Evolutionary conservation across 2,797 vertebrate genomes (phyloP).

Genomic region (Xenentodon cancila): DNA sequence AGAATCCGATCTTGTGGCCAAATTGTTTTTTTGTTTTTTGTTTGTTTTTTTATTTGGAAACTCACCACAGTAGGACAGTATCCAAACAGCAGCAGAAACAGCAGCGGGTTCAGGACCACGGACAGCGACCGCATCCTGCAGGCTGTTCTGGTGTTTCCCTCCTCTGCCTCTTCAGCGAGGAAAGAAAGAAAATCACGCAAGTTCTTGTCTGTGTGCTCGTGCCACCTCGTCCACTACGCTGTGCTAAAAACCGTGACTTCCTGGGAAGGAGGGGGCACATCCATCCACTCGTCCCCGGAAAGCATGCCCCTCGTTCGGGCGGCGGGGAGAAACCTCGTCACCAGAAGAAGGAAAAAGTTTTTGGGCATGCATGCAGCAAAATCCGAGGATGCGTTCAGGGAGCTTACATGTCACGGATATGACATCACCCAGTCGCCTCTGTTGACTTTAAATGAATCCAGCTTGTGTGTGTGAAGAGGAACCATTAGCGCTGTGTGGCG

Average conservation of each 20-base stretch:
- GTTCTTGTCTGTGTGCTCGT: slow-evolving; percentile 66
- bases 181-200: slow-evolving; percentile 50
- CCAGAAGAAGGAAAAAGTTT: slow-evolving; percentile 82
- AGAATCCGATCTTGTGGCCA: background rate
- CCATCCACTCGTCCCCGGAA: slow-evolving; percentile 65
- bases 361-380: slow-evolving; percentile 44
- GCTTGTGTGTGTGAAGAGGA: slow-evolving; percentile 25
- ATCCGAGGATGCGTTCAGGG: slow-evolving; percentile 22
- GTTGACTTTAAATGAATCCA: slow-evolving; percentile 47
- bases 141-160: slow-evolving; percentile 14
- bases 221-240: slow-evolving; percentile 64
- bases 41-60: slow-evolving; percentile 11
- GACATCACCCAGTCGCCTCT: slow-evolving; percentile 81
- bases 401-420: slow-evolving; percentile 83
- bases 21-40: slow-evolving; percentile 11
- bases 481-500: slow-evolving; percentile 39
- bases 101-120: slow-evolving; percentile 86
- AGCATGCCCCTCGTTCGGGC: slow-evolving; percentile 51
- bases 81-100: slow-evolving; percentile 87
- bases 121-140: slow-evolving; percentile 86
- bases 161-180: slow-evolving; percentile 20
- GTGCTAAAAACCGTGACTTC: slow-evolving; percentile 60
- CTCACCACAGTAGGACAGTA: slow-evolving; percentile 90
- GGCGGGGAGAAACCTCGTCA: slow-evolving; percentile 58
- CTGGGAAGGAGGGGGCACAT: slow-evolving; percentile 53